phyloP scores from a whole-genome alignment of 2,113 vertebrate species.

The Dryoscopus gambensis region DNA sequence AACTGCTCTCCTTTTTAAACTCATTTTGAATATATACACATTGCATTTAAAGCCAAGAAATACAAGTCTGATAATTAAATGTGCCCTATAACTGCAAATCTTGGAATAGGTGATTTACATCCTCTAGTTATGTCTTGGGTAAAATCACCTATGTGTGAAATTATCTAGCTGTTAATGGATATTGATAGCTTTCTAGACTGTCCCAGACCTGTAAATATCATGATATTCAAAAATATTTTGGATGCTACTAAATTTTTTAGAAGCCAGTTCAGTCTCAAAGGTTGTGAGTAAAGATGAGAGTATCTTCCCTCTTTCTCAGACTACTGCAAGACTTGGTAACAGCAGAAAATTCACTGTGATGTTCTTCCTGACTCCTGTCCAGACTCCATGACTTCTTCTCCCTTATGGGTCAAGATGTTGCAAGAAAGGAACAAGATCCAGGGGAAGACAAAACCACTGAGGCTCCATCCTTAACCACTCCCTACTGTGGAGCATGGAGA shows the following conservation, averaged over 20 bases:
- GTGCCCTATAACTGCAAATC: background rate
- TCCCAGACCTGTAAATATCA: background rate
- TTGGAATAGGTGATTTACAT: background rate
- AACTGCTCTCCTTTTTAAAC: background rate
- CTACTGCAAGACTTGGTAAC: background rate
- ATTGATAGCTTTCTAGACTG: background rate
- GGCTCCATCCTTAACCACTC: background rate
- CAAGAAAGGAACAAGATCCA: background rate
- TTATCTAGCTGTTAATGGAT: background rate
- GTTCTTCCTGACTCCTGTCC: background rate
- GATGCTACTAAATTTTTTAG: background rate
- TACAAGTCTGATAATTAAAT: background rate
- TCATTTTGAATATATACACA: background rate
- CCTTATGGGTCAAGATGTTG: background rate
- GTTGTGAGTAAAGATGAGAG: background rate
- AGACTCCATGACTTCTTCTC: background rate
- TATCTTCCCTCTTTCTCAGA: background rate
- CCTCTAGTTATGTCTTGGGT: background rate
- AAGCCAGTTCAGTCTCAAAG: background rate
- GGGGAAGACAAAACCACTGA: background rate
- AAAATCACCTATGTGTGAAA: background rate
- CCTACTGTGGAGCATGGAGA: background rate
- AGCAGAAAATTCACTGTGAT: background rate
- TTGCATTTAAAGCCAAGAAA: background rate
- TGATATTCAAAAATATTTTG: background rate